Base-by-base conservation (phyloP, 2,797 vertebrate species). In the Myotis findleyi region DNA sequence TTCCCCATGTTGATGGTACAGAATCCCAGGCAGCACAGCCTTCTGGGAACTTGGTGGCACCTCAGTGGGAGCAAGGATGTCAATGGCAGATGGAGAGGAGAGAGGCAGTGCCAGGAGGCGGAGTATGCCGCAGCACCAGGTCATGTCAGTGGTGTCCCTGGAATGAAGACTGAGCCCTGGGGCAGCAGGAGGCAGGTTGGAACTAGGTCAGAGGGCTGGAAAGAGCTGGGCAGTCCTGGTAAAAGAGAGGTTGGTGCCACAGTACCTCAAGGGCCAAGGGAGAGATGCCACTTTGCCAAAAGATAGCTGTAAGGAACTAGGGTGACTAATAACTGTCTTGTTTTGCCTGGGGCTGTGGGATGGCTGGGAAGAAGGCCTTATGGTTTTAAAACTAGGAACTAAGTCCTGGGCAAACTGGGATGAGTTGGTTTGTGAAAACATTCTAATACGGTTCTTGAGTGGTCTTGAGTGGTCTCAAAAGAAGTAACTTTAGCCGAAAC, bases 351-450 rank as follows among this genome's bases (percentile, higher is more conserved):
- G 57, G 5, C 23, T 21, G 10, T 41, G 17, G 5, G 20, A 25
- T 64, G 92, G 21, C n/a, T 47, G 47, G 30, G 44, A 89, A 36
- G 12, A 47, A 3, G 13, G 4, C 25, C 36, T 89, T 95, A 75
- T 14, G n/a, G 2, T 94, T 75, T 93, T n/a, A 79, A 95, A 95
- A 85, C 5, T 47, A 80, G 20, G 33, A 66, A 69, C 17, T 47
- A n/a, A 57, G 44, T 57, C 57, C 73, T 41, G 41, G 11, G 47
- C 38, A 90, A 96, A 81, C 13, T 36, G 13, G 64, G 64, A 83
- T 33, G 38, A 89, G 25, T 38, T 77, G n/a, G 23, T 49, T 59
- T 71, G 25, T 44, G 20, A 66, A 87, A 82, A 68, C 7, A 75
- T 86, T 85, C 21, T 76, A 21, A 38, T 30, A 93, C 8, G 17